Base-by-base conservation (phyloP, 2,113 vertebrate genomes). In the Addax nasomaculatus region DNA sequence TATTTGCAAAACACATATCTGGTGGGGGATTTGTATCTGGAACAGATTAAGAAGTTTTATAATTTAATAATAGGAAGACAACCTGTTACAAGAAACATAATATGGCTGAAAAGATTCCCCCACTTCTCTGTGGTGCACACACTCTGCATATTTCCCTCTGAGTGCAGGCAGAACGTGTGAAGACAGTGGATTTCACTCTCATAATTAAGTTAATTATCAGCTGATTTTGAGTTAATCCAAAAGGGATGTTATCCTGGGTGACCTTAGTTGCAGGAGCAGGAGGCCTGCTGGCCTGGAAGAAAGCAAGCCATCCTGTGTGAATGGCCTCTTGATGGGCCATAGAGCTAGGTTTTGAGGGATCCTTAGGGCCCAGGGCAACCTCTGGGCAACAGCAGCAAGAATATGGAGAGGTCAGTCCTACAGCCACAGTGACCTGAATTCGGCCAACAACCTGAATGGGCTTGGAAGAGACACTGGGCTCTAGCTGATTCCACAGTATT, bases 41-140 rank as follows among this genome's bases (percentile, higher is more conserved):
- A 76, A 53, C 58, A 90, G 36, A 57, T 23, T 33, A 73, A 36
- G n/a, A 81, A 39, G 5, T 36, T 13, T 49, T 36, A 33, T 2
- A 23, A 60, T 5, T 76, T 51, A 81, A 10, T 86, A 30, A 55
- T 5, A 64, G 27, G 55, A 78, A 87, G 19, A 60, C 5, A 47
- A 30, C 6, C 6, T 73, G 7, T 45, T 21, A 78, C 6, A 39
- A 12, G 27, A 49, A 70, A 30, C 51, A 36, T 45, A 45, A 73
- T 47, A 12, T 16, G 16, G 3, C 21, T 15, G 27, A 29, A 5
- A 6, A 12, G 33, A 29, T 11, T 7, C 2, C 3, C 70, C 11
- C 47, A 19, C 51, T 14, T 2, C 7, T 12, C 23, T 0, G 1
- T 4, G 10, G 16, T 19, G 9, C 6, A 14, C 3, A 17, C 2